Conservation (phyloP, 2,113 vertebrate species). For the Delphinus delphis region DNA sequence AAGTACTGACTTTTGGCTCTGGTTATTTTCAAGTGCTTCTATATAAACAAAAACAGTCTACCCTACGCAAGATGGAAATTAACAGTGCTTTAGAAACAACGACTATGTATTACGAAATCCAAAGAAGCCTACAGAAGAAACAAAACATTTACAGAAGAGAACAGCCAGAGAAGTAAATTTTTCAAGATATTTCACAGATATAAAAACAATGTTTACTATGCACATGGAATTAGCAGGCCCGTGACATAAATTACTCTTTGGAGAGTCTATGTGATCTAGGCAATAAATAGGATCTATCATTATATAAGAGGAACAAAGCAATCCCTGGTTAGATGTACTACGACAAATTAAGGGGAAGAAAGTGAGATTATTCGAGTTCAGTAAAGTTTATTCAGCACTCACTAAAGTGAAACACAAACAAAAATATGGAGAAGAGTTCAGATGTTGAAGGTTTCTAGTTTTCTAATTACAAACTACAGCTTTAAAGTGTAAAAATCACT, state of each 20-base stretch:
- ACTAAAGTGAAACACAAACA: neutral
- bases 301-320: neutral
- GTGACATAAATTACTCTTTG: neutral
- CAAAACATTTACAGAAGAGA: neutral
- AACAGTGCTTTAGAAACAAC: neutral
- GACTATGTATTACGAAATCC: neutral
- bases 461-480: neutral
- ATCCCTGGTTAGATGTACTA: neutral
- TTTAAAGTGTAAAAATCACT: neutral
- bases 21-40: neutral
- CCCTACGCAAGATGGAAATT: neutral
- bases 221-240: neutral
- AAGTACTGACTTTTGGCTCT: neutral
- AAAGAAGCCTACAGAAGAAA: neutral
- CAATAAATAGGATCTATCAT: neutral
- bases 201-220: neutral
- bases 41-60: neutral
- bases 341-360: neutral
- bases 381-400: neutral
- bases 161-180: neutral
- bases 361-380: neutral
- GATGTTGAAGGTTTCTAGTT: neutral
- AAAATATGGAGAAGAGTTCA: neutral
- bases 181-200: neutral
- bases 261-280: neutral